phyloP scores from a whole-genome alignment of 2,113 vertebrate genomes.

The Rhinolophus ferrumequinum region DNA sequence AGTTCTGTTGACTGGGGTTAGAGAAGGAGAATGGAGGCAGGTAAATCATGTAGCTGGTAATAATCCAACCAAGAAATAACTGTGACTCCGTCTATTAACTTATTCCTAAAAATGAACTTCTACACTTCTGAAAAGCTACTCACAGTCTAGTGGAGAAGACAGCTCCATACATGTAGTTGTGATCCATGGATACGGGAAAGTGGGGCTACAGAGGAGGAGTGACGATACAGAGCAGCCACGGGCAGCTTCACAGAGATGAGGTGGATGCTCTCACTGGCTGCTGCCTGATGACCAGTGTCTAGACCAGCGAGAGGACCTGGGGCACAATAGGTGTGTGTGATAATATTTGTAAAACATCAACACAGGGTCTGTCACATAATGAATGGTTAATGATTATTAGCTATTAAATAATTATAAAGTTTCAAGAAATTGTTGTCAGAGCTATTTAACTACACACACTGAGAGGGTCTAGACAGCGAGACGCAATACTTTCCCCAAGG shows the following conservation, averaged over 20 bases:
- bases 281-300: not conserved
- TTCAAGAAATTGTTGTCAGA: not conserved
- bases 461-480: not conserved
- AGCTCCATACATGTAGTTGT: not conserved
- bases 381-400: not conserved
- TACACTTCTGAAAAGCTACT: not conserved
- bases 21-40: not conserved
- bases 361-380: not conserved
- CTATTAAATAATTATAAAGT: not conserved
- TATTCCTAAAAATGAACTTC: not conserved
- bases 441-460: not conserved
- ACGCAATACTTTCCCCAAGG: not conserved
- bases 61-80: not conserved
- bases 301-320: not conserved
- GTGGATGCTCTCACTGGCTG: not conserved
- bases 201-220: not conserved
- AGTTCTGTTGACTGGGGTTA: not conserved
- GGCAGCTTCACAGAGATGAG: not conserved
- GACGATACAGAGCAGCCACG: not conserved
- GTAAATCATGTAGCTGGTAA: not conserved
- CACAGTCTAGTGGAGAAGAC: not conserved
- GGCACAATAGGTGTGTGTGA: not conserved
- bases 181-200: not conserved
- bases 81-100: not conserved
- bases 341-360: not conserved